phyloP scores from a whole-genome alignment of 2,797 vertebrate genomes.

The Aselliscus stoliczkanus region DNA sequence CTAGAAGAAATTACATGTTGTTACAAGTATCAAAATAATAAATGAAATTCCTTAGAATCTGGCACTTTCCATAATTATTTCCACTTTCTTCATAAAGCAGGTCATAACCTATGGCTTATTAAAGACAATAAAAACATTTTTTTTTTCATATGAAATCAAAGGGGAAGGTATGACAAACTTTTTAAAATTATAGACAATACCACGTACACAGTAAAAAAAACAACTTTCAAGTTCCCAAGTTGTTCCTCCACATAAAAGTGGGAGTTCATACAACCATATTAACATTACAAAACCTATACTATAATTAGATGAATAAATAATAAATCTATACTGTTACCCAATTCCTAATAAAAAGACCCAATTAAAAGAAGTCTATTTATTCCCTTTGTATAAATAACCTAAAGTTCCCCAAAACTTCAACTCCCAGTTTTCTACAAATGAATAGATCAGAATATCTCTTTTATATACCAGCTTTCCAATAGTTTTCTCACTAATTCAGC shows the following conservation, averaged over 20 bases:
- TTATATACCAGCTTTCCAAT: not conserved
- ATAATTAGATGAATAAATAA: slow-evolving; percentile 67
- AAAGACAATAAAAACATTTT: slow-evolving; percentile 61
- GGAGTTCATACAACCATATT: not conserved
- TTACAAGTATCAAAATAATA: slow-evolving; percentile 41
- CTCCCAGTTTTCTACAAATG: slow-evolving; percentile 17
- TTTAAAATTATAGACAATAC: slow-evolving; percentile 51
- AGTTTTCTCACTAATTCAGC: slow-evolving; percentile 6
- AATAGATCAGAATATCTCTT: not conserved
- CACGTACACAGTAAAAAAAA: slow-evolving; percentile 16
- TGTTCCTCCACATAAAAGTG: not conserved
- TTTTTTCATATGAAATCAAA: slow-evolving; percentile 47
- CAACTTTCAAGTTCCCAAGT: slow-evolving; percentile 23
- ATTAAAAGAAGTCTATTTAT: slow-evolving; percentile 32
- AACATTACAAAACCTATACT: slow-evolving; percentile 37
- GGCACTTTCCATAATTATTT: slow-evolving; percentile 30
- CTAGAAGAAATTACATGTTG: not conserved
- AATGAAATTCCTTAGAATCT: not conserved
- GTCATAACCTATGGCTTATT: slow-evolving; percentile 39
- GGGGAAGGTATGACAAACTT: not conserved
- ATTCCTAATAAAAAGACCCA: slow-evolving; percentile 31
- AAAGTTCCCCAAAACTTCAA: slow-evolving; percentile 26
- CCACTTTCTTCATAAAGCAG: slow-evolving; percentile 51
- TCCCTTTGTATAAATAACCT: slow-evolving; percentile 58
- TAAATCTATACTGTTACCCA: slow-evolving; percentile 17